Evolutionary conservation across 2,797 vertebrate species (phyloP).

Genomic region (Ibycter americanus): DNA sequence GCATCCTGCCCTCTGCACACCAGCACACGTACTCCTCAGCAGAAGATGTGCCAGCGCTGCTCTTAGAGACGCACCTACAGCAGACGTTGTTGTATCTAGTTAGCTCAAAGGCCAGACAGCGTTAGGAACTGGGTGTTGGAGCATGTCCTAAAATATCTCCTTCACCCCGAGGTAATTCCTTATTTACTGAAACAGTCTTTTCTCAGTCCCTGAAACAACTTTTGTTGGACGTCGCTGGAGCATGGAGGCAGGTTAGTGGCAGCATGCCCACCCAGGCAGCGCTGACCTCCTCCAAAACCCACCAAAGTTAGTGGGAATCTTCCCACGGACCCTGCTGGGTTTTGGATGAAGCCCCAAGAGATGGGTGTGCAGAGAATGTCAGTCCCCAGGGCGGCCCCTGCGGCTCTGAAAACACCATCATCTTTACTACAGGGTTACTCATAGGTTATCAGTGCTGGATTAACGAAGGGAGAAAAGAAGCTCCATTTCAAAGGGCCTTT

Average conservation of each 20-base stretch:
- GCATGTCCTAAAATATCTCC: neutral
- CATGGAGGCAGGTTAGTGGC: neutral
- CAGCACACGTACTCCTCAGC: neutral
- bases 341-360: neutral
- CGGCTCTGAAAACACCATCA: neutral
- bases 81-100: neutral
- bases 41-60: neutral
- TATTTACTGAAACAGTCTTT: neutral
- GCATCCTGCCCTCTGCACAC: neutral
- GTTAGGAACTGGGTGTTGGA: neutral
- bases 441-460: neutral
- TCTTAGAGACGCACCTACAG: neutral
- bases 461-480: conserved; percentile 31
- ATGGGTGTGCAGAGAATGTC: neutral
- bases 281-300: conserved; percentile 6
- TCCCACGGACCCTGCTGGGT: neutral
- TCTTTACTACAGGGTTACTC: neutral
- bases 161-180: neutral
- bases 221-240: neutral
- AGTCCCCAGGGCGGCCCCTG: neutral
- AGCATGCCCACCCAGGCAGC: neutral
- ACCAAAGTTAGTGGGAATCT: neutral
- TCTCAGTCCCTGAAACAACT: neutral
- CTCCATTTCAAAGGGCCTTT: conserved; percentile 40
- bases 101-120: neutral